Evolutionary conservation across 2,113 vertebrate genomes (phyloP).

Genomic region (Rhinogobius similis): DNA sequence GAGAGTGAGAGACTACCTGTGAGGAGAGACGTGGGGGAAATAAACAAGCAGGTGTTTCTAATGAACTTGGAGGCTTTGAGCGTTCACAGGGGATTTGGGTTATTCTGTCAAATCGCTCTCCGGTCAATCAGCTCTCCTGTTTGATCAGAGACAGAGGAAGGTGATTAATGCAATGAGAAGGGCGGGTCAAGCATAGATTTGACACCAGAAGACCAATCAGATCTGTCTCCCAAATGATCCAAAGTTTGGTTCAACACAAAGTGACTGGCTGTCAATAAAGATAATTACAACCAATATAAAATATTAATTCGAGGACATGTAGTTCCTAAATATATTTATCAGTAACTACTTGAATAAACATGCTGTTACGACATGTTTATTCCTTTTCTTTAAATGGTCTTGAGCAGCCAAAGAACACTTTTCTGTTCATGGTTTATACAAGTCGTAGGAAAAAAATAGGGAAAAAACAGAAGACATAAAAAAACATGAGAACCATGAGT

Average conservation of each 20-base stretch:
- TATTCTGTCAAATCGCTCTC: slow-evolving; percentile 24
- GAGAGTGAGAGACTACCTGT: slow-evolving; percentile 29
- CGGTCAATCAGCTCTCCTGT: slow-evolving; percentile 7
- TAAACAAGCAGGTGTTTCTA: slow-evolving; percentile 69
- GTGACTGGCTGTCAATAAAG: background rate
- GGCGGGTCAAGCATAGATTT: slow-evolving; percentile 17
- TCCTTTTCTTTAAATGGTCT: background rate
- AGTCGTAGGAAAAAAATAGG: background rate
- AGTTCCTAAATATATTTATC: no score
- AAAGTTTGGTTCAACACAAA: background rate
- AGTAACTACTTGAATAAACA: no score
- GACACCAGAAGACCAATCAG: background rate
- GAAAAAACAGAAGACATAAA: no score
- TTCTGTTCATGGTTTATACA: background rate
- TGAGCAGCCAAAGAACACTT: background rate
- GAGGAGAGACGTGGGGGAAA: slow-evolving; percentile 31
- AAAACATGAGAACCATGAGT: background rate
- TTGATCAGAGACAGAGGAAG: slow-evolving; percentile 45
- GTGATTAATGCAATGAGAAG: slow-evolving; percentile 49
- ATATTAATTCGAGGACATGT: no score
- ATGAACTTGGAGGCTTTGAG: slow-evolving; percentile 58
- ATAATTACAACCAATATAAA: background rate
- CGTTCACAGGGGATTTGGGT: slow-evolving; percentile 52
- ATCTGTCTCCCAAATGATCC: slow-evolving; percentile 16
- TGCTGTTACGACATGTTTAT: background rate